Evolutionary conservation across 2,113 vertebrate species (phyloP), one percentile per base, ranked within the genome.

Genomic region (Motacilla tschutschensis): DNA sequence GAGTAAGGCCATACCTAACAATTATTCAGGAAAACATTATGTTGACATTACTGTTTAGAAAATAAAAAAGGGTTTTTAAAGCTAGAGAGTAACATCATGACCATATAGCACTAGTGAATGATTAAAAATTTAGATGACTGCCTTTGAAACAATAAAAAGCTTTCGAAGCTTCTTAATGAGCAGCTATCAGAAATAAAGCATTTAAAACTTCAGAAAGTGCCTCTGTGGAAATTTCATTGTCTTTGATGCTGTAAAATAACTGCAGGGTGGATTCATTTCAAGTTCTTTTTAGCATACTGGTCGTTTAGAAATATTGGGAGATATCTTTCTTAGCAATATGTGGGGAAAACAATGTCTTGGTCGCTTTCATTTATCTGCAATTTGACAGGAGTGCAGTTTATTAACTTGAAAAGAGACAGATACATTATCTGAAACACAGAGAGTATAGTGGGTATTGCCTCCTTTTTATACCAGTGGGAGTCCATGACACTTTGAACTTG

Each of bases 81-180:
- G 83, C 93, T 93, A 89, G 84, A 91, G 94, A 96, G 94, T 95
- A 97, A 95, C 94, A 97, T 97, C 88, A 6, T 97, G 97, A 97
- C 88, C 97, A 95, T 88, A 93, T 59, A 97, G 97, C 97, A 97
- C 96, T 96, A 95, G 95, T 95, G 96, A 96, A 95, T 96, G 97
- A 98, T 98, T 98, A 98, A 98, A 97, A 97, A 98, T 98, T 98
- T 97, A 98, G 98, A 98, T 97, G 96, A 97, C 96, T 96, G 98
- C 97, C 97, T 98, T 98, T 98, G 97, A 98, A 98, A 98, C 98
- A 98, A 97, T 97, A 96, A 96, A 93, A 97, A 90, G 93, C 97
- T 97, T 98, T 98, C 96, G 97, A 98, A 97, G 96, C 95, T 94
- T 95, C 97, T 98, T 99, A 98, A 99, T 98, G 98, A 99, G 98